Percentiles rank a stretch among this genome's conserved stretches.
Conservation (phyloP, 64 coral and sea anemone species). For the Pocillopora verrucosa region DNA sequence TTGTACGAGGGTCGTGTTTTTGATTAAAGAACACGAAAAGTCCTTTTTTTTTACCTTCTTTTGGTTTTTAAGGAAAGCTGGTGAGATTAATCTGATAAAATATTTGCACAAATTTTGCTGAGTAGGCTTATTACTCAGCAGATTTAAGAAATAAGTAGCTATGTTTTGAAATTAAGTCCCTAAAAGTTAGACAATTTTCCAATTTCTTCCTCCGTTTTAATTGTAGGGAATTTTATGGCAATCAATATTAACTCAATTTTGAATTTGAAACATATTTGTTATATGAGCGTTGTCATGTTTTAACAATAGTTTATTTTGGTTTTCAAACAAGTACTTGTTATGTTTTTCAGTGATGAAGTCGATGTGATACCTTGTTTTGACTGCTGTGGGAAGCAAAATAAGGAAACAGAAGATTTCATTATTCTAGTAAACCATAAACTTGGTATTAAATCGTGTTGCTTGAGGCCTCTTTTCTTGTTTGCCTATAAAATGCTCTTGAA, state of each 20-base stretch:
- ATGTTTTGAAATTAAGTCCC: no score
- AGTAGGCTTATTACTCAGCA: no score
- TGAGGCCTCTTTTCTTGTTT: constrained; percentile 67
- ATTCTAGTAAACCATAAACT: constrained; percentile 68
- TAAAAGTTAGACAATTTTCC: no score
- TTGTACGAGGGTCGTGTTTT: background rate
- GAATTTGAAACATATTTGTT: no score
- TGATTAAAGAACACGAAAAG: background rate
- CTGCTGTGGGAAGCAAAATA: constrained; percentile 63
- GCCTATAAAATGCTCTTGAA: constrained; percentile 62
- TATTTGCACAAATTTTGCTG: no score
- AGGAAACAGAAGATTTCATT: constrained; percentile 26
- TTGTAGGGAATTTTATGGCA: no score
- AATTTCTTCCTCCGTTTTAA: no score
- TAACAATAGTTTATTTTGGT: background rate
- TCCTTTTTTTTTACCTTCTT: no score
- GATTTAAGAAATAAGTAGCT: no score
- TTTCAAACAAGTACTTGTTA: background rate
- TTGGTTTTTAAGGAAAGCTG: no score
- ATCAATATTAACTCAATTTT: no score
- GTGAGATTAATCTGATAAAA: no score
- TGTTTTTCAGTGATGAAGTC: constrained; percentile 84
- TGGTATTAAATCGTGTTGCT: constrained; percentile 73
- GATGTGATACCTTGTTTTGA: constrained; percentile 67
- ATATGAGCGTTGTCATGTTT: background rate